phyloP scores from a whole-genome alignment of 2,888 invertebrate species.

The Clivina fossor region DNA sequence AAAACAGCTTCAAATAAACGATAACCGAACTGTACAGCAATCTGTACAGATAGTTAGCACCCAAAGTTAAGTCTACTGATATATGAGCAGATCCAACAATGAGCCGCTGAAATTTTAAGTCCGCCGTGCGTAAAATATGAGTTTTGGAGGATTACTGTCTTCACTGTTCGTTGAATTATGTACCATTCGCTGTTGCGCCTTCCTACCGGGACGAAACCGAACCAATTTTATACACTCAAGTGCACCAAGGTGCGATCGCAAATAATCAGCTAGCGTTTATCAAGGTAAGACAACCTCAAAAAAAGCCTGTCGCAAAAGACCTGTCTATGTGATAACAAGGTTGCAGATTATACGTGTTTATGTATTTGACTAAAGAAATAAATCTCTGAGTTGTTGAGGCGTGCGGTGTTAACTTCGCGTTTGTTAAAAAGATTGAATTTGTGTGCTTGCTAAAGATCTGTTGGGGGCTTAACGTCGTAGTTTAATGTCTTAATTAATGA shows the following conservation, averaged over 20 bases:
- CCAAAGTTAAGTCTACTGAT: constrained; percentile 13
- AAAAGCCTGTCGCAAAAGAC: no score
- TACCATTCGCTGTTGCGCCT: no score
- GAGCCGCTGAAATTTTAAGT: constrained; percentile 48
- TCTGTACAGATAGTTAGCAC: background rate
- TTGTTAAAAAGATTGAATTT: no score
- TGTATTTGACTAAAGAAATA: no score
- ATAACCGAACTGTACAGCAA: background rate
- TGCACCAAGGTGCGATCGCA: constrained; percentile 16
- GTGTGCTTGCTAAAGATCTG: no score
- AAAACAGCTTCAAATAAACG: no score
- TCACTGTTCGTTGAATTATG: background rate
- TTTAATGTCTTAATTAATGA: no score
- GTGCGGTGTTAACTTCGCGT: no score
- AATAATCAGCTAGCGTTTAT: constrained; percentile 25
- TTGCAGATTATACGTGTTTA: no score
- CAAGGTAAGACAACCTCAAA: background rate
- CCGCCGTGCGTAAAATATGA: constrained; percentile 45
- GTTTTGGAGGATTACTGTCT: constrained; percentile 48
- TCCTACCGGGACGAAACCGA: constrained; percentile 13
- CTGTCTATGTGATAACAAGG: no score
- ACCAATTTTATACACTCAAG: constrained; percentile 17
- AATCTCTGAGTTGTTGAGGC: no score
- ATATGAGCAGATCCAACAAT: constrained; percentile 19
- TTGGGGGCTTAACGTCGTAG: no score